Percentiles rank a stretch among this genome's conserved stretches.
Conservation (phyloP, 2,888 invertebrate genomes). For the Leptodirus hochenwartii region DNA sequence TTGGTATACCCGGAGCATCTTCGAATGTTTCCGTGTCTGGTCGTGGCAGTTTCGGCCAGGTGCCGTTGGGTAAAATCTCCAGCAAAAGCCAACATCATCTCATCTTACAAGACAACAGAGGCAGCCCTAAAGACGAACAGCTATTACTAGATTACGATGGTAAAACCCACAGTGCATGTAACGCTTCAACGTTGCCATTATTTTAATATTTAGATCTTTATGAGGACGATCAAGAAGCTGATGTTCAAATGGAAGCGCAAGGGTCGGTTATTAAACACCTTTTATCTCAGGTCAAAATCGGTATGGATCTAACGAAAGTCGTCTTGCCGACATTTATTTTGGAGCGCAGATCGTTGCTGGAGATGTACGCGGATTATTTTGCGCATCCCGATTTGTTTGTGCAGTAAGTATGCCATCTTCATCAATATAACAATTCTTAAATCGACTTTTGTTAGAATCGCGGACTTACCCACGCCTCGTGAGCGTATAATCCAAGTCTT, state of each 20-base stretch:
- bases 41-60: no score
- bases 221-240: constrained; percentile 78
- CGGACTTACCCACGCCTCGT: constrained; percentile 65
- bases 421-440: background rate
- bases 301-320: constrained; percentile 99
- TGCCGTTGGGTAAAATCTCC: no score
- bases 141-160: no score
- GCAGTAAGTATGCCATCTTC: constrained; percentile 35
- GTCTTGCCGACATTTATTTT: constrained; percentile 97
- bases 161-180: no score
- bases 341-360: constrained; percentile 88
- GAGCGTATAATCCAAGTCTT: constrained; percentile 91
- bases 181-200: no score
- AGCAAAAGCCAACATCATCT: no score
- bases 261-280: constrained; percentile 95
- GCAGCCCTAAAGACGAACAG: no score
- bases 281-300: constrained; percentile 93
- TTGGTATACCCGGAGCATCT: no score
- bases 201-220: constrained; percentile 75
- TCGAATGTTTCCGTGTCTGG: no score
- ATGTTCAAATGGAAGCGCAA: constrained; percentile 88
- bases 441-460: constrained; percentile 45
- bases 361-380: constrained; percentile 99
- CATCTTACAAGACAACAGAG: no score
- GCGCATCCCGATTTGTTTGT: constrained; percentile 96